These are phyloP conservation scores for Amphimallon solstitiale DNA, from an alignment of 2,888 invertebrate genomes.

Conservation along the genomic window DNA sequence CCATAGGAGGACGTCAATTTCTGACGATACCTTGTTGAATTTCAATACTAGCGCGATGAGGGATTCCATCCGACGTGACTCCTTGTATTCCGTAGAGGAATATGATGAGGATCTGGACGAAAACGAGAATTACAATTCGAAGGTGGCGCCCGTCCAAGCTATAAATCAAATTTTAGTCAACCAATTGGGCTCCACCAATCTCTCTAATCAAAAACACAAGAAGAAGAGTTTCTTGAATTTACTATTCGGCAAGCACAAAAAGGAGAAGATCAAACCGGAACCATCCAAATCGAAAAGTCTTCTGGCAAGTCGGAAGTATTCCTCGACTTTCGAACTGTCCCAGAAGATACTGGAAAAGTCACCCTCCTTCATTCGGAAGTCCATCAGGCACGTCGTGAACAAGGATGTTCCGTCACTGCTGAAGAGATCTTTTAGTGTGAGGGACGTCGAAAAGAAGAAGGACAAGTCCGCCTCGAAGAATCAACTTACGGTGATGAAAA, in stretches of 20 bases:
- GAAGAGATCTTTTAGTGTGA: conserved; percentile 59
- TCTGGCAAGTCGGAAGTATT: conserved; percentile 36
- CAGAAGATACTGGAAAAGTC: conserved; percentile 50
- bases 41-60: conserved; percentile 1
- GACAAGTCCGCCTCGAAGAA: conserved; percentile 52
- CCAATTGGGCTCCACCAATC: not conserved
- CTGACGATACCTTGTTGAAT: conserved; percentile 8
- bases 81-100: conserved; percentile 49
- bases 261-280: conserved; percentile 31
- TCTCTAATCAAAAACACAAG: conserved; percentile 20
- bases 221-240: conserved; percentile 39
- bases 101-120: conserved; percentile 47
- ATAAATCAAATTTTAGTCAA: conserved; percentile 25
- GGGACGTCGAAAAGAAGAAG: conserved; percentile 55
- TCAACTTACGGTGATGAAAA: conserved; percentile 57
- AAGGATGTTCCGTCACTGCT: conserved; percentile 56
- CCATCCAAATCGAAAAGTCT: conserved; percentile 27
- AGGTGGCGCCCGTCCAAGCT: conserved; percentile 7
- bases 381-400: conserved; percentile 51
- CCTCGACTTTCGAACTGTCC: conserved; percentile 53
- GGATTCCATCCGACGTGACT: conserved; percentile 39
- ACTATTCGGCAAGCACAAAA: conserved; percentile 37
- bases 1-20: conserved; percentile 30
- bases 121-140: conserved; percentile 38
- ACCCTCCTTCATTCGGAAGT: conserved; percentile 57